phyloP scores from a whole-genome alignment of 2,797 vertebrate species.

The Pseudocheirus occidentalis region DNA sequence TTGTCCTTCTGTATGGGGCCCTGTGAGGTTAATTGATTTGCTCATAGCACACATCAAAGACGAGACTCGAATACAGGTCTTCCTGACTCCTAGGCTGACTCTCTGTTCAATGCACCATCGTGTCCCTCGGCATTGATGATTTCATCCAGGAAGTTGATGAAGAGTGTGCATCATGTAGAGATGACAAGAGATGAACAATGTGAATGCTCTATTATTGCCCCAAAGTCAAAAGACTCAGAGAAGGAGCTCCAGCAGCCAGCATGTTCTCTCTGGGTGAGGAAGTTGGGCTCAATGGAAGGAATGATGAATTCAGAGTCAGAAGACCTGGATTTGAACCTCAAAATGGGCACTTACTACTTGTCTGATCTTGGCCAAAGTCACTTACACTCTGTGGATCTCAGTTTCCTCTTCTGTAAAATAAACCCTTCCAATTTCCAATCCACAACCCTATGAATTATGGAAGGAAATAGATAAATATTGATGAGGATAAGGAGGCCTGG shows the following conservation, averaged over 20 bases:
- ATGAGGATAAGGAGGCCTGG: neutral
- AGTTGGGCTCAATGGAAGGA: neutral
- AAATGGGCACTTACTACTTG: neutral
- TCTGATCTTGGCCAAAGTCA: neutral
- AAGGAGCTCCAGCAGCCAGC: neutral
- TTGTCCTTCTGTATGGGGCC: neutral
- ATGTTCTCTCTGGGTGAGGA: neutral
- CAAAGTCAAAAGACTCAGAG: neutral
- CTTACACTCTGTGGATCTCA: neutral
- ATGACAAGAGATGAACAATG: neutral
- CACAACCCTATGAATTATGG: neutral
- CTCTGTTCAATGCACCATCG: neutral
- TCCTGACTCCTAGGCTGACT: neutral
- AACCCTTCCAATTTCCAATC: neutral
- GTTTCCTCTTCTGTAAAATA: neutral
- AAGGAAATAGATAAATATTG: neutral
- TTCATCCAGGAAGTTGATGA: neutral
- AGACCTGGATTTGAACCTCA: neutral
- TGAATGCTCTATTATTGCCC: neutral
- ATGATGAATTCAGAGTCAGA: neutral
- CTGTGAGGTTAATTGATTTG: neutral
- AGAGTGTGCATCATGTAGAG: neutral
- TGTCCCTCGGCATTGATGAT: neutral
- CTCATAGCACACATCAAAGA: neutral
- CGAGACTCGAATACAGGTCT: neutral